Evolutionary conservation across 2,888 invertebrate genomes (phyloP), one percentile per base, ranked within the genome.

Genomic region (Drosophila colorata): DNA sequence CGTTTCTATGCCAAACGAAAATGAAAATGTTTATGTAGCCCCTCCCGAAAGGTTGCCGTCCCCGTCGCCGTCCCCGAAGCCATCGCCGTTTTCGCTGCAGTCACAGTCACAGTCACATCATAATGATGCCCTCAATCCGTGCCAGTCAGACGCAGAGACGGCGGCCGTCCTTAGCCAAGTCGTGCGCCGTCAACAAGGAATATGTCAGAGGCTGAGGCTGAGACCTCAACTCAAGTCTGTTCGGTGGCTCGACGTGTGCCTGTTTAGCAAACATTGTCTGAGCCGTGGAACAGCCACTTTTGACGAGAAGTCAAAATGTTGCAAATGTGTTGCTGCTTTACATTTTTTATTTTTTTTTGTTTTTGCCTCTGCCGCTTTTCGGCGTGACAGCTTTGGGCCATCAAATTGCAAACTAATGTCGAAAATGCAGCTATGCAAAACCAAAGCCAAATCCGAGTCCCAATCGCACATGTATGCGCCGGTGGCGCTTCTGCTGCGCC

Each of bases 311-410:
- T 88, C 72, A 76, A 86, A 84, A 87, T 74, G 69, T 72, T 78
- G 78, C 71, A 76, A 87, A 88, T 76, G 73, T 83, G 77, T 83
- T 76, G 70, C 73, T 67, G 76, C 64, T 58, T 74, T 64, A 61
- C 64, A 60, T 64, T 68, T 60, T 44, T 58, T 33, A 60, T 64
- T 68, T 60, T 44, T 58, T 33, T 23, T 53, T 37, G 47, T 20
- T 47, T 43, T 13, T 18, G 23, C 33, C 53, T 52, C 60, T 63
- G 73, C 64, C 59, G 70, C 38, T 56, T 44, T 69, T 58, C 81
- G 77, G 78, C 90, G 90, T 90, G 90, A 90, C 90, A 89, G 90
- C 90, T 90, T 70, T 80, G 75, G 90, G 90, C 88, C 80, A 87
- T 73, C 80, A 78, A 79, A 89, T 85, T 80, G 82, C 67, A 69